These are phyloP conservation scores for Perca fluviatilis DNA, from an alignment of 2,113 vertebrate species.

Conservation along the genomic window DNA sequence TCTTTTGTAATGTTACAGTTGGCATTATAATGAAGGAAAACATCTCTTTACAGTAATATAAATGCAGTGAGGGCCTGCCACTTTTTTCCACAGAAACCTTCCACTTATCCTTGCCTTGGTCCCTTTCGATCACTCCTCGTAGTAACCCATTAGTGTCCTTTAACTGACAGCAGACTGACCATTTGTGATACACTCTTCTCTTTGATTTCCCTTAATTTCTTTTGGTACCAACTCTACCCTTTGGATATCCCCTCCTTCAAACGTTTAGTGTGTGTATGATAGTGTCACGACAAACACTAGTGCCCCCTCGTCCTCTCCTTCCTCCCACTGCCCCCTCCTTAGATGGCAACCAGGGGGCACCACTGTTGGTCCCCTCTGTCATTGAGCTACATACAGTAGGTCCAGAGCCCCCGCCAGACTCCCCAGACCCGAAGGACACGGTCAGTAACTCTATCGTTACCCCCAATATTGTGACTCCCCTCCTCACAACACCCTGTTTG, in stretches of 20 bases:
- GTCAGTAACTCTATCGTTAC: slow-evolving; percentile 70
- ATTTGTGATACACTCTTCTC: slow-evolving; percentile 67
- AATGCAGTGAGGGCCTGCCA: slow-evolving; percentile 9
- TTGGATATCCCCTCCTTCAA: slow-evolving; percentile 9
- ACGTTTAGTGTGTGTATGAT: slow-evolving; percentile 59
- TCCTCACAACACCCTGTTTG: slow-evolving; percentile 48
- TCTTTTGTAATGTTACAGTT: slow-evolving; percentile 11
- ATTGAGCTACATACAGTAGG: slow-evolving; percentile 63
- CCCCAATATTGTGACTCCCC: slow-evolving; percentile 38
- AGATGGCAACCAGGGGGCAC: slow-evolving; percentile 69
- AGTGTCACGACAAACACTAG: slow-evolving; percentile 51
- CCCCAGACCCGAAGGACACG: slow-evolving; percentile 71
- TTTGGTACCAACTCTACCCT: slow-evolving; percentile 30
- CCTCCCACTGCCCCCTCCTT: slow-evolving; percentile 58
- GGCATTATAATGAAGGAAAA: not conserved
- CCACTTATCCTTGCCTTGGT: slow-evolving; percentile 14
- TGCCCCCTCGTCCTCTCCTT: slow-evolving; percentile 53
- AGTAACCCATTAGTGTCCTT: slow-evolving; percentile 34
- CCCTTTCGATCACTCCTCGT: slow-evolving; percentile 10
- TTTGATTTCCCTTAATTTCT: slow-evolving; percentile 51
- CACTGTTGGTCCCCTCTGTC: slow-evolving; percentile 48
- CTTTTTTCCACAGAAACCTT: slow-evolving; percentile 8
- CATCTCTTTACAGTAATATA: not conserved
- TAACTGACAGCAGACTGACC: slow-evolving; percentile 49
- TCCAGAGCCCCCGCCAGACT: slow-evolving; percentile 64